Base-by-base conservation (phyloP, 2,113 vertebrate species). In the Callipepla squamata region DNA sequence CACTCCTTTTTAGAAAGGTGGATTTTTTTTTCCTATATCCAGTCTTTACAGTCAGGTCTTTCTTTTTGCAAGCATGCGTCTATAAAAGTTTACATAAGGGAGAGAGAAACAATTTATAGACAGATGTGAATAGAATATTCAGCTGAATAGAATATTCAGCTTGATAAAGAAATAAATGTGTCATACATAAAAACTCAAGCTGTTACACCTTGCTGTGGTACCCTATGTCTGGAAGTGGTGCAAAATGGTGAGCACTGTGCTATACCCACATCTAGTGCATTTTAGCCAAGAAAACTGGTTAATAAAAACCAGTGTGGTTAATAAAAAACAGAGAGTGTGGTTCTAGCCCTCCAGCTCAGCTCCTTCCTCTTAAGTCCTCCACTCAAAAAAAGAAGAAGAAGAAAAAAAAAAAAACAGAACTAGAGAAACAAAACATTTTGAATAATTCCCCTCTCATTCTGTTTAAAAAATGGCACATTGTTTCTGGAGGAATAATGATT, bases 401-500 rank as follows among this genome's bases (percentile, higher is more conserved):
- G 22, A 66, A 28, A 63, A 5, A 51, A 13, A 16, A 30, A 81
- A 26, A 66, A 28, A 63, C 36, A 36, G 7, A 38, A 13, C 30
- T 73, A n/a, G 65, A 90, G 58, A 61, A 77, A 57, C 5, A 76
- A 42, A 73, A 21, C 11, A 17, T n/a, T 89, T 48, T 76, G 13
- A 90, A 48, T 69, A 28, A 32, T 6, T 17, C 58, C 23, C 14
- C 40, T 82, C 23, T 67, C 34, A 12, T 73, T 63, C 70, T 76
- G 26, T 51, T 84, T 73, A 45, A 58, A 59, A 86, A 61, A 1
- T 44, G 66, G 75, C 44, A 19, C 34, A 3, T 51, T 80, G 72
- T 57, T 87, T 88, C 87, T 74, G 23, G 51, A 18, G 61, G 55
- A 79, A 87, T 93, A 94, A 91, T 89, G 93, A 82, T 83, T 87